Base-by-base conservation (phyloP, 2,113 vertebrate species). In the Verasper variegatus region DNA sequence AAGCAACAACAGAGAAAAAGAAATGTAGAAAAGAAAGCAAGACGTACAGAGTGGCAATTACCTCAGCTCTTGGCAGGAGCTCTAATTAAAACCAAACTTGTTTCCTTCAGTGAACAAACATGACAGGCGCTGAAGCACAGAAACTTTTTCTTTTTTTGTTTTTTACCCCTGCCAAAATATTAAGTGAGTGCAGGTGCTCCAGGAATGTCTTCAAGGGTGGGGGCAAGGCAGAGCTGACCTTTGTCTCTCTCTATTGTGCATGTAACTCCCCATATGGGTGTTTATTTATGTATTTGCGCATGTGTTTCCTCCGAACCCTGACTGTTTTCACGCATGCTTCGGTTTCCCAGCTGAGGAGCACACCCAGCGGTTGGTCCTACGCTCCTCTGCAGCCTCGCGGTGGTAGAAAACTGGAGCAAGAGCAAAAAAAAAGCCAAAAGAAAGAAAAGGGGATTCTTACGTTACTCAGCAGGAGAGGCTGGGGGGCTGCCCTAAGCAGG, bases 71-170 rank as follows among this genome's bases (percentile, higher is more conserved):
- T 94, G 94, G 94, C 94, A 89, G 86, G 78, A 82, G 86, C 85
- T 92, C 86, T 96, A 96, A 97, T 96, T 94, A 94, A 95, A 97
- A 95, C 95, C 95, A 97, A 95, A 95, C 91, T 86, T 92, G 88
- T 92, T 93, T 95, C 94, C 92, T 93, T 94, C 90, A 80, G 84
- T 89, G 92, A 92, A 90, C 93, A 94, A 95, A 95, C 93, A 94
- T 93, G 94, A 94, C 94, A 94, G 92, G 84, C 91, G 49, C 85
- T 90, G 87, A 92, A 31, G 90, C 91, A 85, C 87, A 90, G 86
- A 86, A 89, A 75, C 82, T 77, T 91, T 31, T 31, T 31, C 27
- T 1, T 6, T 93, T 83, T 27, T 83, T 27, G 37, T 92, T 81
- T 72, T 85, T 83, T 84, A 74, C 71, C 68, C 75, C 85, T 90